Conservation (phyloP, 1,140 invertebrate genomes). For the Hypothenemus hampei region DNA sequence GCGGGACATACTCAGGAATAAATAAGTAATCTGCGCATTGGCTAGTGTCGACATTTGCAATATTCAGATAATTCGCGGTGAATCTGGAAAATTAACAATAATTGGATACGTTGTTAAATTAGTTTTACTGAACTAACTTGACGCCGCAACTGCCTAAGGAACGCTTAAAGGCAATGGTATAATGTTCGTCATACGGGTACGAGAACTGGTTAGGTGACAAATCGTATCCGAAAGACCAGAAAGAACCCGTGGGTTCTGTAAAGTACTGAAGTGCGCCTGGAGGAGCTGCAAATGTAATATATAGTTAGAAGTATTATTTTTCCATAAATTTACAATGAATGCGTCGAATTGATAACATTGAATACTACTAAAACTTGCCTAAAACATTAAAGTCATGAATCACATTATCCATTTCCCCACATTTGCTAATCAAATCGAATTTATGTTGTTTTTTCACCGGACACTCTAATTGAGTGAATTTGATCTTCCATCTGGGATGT, state of each 20-base stretch:
- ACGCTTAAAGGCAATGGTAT: constrained; percentile 49
- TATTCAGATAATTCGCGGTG: too few relatives aligned
- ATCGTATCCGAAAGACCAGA: constrained; percentile 61
- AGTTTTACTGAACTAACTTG: constrained; percentile 16
- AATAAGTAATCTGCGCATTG: constrained; percentile 24
- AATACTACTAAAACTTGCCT: constrained; percentile 34
- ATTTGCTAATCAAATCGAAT: constrained; percentile 23
- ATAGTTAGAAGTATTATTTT: too few relatives aligned
- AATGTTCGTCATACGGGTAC: constrained; percentile 45
- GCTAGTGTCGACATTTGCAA: not conserved
- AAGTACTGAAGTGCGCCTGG: constrained; percentile 61
- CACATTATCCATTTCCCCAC: constrained; percentile 15
- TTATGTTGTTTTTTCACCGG: constrained; percentile 30
- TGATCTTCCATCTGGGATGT: constrained; percentile 53
- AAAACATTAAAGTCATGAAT: constrained; percentile 33
- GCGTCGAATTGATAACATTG: too few relatives aligned
- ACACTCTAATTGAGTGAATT: constrained; percentile 59
- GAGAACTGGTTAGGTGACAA: constrained; percentile 45
- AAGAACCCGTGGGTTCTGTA: constrained; percentile 50
- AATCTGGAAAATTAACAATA: too few relatives aligned
- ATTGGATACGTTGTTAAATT: too few relatives aligned
- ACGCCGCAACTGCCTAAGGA: constrained; percentile 18
- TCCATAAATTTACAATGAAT: too few relatives aligned
- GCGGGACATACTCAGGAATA: constrained; percentile 21
- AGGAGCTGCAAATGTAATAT: constrained; percentile 49